Evolutionary conservation across 2,888 invertebrate species (phyloP).

Genomic region (Mantis religiosa): DNA sequence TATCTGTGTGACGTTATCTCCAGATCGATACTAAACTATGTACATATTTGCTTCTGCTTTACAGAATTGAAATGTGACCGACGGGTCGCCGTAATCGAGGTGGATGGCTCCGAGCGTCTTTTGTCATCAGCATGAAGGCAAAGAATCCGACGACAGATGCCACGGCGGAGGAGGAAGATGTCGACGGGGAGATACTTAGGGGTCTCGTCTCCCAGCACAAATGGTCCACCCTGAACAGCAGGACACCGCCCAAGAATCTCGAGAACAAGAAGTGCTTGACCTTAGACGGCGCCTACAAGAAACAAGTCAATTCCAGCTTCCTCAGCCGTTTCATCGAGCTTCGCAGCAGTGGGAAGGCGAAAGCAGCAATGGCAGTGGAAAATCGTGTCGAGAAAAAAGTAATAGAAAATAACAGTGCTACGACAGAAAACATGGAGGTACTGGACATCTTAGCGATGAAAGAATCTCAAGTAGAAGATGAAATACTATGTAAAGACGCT

Average conservation of each 20-base stretch:
- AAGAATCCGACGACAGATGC: neutral
- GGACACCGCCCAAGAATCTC: neutral
- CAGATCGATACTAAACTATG: neutral
- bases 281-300: neutral
- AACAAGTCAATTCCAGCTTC: neutral
- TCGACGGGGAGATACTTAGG: neutral
- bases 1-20: neutral
- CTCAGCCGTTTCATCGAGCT: neutral
- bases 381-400: neutral
- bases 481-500: neutral
- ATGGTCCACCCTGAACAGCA: neutral
- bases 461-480: neutral
- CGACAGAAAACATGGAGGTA: neutral
- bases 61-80: neutral
- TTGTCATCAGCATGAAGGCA: slow-evolving; percentile 1
- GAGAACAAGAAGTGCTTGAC: neutral
- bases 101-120: neutral
- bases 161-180: neutral
- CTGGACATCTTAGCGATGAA: neutral
- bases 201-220: neutral
- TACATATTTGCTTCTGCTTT: neutral
- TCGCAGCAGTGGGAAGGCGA: neutral
- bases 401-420: neutral
- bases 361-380: neutral
- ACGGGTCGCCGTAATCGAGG: neutral